phyloP scores from a whole-genome alignment of 2,797 vertebrate genomes.

The Eremophila alpestris region DNA sequence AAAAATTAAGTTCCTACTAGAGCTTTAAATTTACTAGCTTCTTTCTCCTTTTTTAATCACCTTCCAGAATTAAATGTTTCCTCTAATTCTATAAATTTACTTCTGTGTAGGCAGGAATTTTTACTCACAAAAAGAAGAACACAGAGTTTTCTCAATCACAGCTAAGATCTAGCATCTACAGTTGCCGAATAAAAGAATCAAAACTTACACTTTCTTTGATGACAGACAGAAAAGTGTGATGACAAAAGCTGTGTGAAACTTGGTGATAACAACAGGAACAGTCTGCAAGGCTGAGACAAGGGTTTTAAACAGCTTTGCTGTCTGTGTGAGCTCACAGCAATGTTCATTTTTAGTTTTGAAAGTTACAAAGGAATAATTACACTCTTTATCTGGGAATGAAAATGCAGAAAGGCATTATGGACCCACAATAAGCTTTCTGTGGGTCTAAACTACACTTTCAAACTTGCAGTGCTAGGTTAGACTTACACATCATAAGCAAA shows the following conservation, averaged over 20 bases:
- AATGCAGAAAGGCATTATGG: not conserved
- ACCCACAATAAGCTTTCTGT: not conserved
- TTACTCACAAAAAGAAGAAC: not conserved
- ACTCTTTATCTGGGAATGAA: not conserved
- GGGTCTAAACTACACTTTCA: not conserved
- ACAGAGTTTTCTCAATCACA: not conserved
- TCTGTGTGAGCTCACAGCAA: not conserved
- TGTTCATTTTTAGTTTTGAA: not conserved
- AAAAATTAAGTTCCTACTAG: not conserved
- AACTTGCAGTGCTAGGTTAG: not conserved
- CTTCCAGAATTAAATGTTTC: not conserved
- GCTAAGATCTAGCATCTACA: not conserved
- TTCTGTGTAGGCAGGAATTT: not conserved
- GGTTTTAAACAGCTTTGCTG: not conserved
- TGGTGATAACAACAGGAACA: not conserved
- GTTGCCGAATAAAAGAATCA: not conserved
- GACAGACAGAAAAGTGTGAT: constrained; percentile 19
- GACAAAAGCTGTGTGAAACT: constrained; percentile 11
- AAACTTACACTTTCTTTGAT: constrained; percentile 20
- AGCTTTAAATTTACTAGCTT: not conserved
- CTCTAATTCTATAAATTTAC: not conserved
- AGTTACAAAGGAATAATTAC: not conserved
- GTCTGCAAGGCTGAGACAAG: not conserved
- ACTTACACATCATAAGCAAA: not conserved
- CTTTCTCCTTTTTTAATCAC: not conserved